phyloP scores from a whole-genome alignment of 2,113 vertebrate genomes.

The Peromyscus polionotus region DNA sequence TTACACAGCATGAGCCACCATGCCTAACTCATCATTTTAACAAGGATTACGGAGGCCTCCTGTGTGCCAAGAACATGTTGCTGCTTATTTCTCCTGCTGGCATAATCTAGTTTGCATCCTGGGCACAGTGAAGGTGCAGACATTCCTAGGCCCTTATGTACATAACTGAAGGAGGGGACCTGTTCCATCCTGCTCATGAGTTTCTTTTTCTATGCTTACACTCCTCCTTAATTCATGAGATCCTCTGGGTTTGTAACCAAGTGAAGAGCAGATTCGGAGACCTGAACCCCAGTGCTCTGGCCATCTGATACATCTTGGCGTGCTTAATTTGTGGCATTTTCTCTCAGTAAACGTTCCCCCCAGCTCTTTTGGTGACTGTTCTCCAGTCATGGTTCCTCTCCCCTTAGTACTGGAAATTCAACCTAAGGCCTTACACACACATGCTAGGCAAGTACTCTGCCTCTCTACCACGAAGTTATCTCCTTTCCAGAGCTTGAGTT shows the following conservation, averaged over 20 bases:
- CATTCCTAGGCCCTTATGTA: not conserved
- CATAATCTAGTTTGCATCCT: not conserved
- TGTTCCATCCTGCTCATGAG: not conserved
- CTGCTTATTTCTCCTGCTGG: not conserved
- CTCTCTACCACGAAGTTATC: not conserved
- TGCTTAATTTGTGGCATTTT: not conserved
- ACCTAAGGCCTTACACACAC: not conserved
- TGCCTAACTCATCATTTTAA: not conserved
- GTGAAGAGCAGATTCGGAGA: not conserved
- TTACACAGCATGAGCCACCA: not conserved
- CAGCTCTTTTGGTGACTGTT: not conserved
- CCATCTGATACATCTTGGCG: not conserved
- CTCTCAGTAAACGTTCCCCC: not conserved
- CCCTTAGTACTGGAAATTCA: not conserved
- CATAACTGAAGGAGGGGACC: not conserved
- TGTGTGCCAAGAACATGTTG: rapidly evolving
- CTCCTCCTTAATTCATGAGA: not conserved
- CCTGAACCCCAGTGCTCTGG: not conserved
- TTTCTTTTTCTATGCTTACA: not conserved
- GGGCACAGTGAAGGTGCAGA: not conserved
- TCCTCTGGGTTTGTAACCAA: not conserved
- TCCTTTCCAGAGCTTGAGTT: not conserved
- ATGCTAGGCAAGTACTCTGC: not conserved
- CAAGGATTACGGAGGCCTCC: not conserved
- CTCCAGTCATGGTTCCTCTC: not conserved